phyloP scores from a whole-genome alignment of 2,888 invertebrate genomes.

The Idaea straminata region DNA sequence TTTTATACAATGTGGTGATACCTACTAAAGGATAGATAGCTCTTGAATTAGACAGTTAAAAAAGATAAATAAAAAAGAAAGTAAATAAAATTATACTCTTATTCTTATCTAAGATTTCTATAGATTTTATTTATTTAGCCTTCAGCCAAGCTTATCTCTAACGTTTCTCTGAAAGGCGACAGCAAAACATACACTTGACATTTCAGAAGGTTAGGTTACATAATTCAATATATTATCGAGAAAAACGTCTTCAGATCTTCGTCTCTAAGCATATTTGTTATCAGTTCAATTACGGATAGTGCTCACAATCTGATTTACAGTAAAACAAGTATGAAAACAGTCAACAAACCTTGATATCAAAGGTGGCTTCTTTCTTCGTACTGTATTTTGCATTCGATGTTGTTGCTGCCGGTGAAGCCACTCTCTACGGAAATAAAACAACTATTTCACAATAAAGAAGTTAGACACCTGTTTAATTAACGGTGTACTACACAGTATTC shows the following conservation, averaged over 20 bases:
- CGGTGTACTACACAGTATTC: conserved; percentile 8
- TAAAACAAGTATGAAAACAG: neutral
- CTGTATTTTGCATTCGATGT: conserved; percentile 78
- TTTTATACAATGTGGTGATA: too few species aligned
- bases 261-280: neutral
- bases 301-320: neutral
- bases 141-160: neutral
- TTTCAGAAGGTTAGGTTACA: conserved; percentile 74
- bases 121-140: too few species aligned
- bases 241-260: neutral
- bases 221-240: conserved; percentile 44
- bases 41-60: neutral
- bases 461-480: neutral
- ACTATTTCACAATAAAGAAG: conserved; percentile 9
- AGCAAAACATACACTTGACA: conserved; percentile 55
- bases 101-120: neutral
- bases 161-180: neutral
- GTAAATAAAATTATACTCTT: neutral
- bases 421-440: conserved; percentile 56
- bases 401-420: conserved; percentile 50
- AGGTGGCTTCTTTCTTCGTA: conserved; percentile 80
- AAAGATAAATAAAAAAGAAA: conserved; percentile 11
- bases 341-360: conserved; percentile 78
- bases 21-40: too few species aligned
- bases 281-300: neutral